Evolutionary conservation across 2,113 vertebrate genomes (phyloP).

Genomic region (Tringa solitaria): DNA sequence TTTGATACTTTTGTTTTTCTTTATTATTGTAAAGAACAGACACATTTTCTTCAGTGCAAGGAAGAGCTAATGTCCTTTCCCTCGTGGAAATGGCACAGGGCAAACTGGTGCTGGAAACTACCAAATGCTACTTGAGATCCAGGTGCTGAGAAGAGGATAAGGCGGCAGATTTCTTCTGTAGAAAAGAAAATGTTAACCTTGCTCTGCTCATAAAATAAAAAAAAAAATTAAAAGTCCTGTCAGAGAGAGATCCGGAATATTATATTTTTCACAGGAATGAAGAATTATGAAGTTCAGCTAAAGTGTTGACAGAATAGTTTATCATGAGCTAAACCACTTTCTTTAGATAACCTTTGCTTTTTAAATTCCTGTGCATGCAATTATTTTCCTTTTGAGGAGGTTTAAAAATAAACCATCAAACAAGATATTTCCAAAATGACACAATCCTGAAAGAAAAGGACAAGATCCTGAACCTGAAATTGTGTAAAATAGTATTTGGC

Average conservation of each 20-base stretch:
- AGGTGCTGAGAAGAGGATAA: neutral
- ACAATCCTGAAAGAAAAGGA: neutral
- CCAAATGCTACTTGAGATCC: neutral
- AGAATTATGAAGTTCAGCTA: slow-evolving; percentile 16
- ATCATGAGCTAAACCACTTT: neutral
- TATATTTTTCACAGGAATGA: slow-evolving; percentile 1
- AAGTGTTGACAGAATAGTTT: slow-evolving; percentile 40
- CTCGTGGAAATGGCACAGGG: neutral
- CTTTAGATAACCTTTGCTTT: neutral
- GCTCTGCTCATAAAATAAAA: neutral
- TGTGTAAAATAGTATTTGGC: neutral
- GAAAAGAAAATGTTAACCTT: neutral
- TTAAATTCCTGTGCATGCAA: neutral
- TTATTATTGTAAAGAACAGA: neutral
- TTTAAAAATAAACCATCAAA: slow-evolving; percentile 16
- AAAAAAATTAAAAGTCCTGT: neutral
- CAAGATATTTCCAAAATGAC: neutral
- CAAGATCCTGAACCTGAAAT: neutral
- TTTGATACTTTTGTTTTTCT: neutral
- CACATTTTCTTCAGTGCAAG: neutral
- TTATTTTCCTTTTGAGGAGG: neutral
- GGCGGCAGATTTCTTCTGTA: neutral
- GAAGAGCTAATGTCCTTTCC: neutral
- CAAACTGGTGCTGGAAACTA: neutral
- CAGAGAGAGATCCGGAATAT: neutral